Base-by-base conservation (phyloP, 2,113 vertebrate genomes). In the Esox niger region DNA sequence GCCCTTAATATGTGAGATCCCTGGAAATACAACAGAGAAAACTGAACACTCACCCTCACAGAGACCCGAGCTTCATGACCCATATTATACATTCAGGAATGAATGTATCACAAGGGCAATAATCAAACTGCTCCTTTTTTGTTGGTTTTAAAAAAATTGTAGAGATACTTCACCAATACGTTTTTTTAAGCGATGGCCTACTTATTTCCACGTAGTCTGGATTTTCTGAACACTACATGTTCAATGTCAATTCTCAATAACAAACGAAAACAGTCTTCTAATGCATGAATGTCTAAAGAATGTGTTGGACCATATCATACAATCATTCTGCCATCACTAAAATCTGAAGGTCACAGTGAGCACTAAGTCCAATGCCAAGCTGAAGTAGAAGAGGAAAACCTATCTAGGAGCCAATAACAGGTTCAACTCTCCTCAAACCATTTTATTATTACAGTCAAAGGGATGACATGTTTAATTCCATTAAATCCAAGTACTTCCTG, bases 401-500 rank as follows among this genome's bases (percentile, higher is more conserved):
- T 76, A 79, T 79, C 80, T 79, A 52, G 43, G 64, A 76, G 76
- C 61, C 61, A 65, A 66, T 59, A 52, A 73, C 73, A 78, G 74
- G 56, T 79, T 64, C 72, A 75, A 79, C 79, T 87, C 82, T 86
- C 83, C 78, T 79, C 84, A 80, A 17, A 86, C 82, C 78, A 82
- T 86, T 89, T 86, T 79, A 86, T 87, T 86, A 86, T 88, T 84
- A 79, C 81, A 71, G 61, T 55, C 72, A 2, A n/a, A 67, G 59
- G 2, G 88, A 89, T 89, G 87, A 68, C 74, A 89, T 89, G 84
- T 88, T 89, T 89, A 87, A 89, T 88, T 89, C 84, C 83, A 81
- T 86, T 87, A 88, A 90, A 81, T 84, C 88, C 86, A 81, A 87
- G 81, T 78, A 82, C 76, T 86, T 81, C 84, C 86, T 84, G 86